Conservation (phyloP, 1,140 invertebrate species). For the Bactericera cockerelli region DNA sequence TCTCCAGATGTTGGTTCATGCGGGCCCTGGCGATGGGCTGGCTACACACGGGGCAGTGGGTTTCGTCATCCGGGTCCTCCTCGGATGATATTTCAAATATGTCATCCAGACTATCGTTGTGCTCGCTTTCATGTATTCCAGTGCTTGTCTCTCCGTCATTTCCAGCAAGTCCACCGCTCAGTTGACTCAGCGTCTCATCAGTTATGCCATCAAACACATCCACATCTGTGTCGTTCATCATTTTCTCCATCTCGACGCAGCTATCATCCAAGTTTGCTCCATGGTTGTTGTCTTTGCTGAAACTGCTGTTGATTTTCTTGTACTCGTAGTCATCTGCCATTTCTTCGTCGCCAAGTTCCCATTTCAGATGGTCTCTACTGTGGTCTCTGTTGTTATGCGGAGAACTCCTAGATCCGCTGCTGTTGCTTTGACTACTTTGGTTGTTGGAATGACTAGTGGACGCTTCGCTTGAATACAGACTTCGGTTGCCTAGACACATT, state of each 20-base stretch:
- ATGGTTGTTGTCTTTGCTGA: background rate
- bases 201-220: conserved; percentile 25
- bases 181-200: conserved; percentile 27
- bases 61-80: conserved; percentile 22
- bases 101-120: background rate
- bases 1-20: conserved; percentile 32
- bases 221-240: conserved; percentile 23
- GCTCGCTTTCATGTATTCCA: background rate
- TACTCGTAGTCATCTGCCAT: conserved; percentile 8
- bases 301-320: background rate
- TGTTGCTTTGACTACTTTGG: too few species aligned
- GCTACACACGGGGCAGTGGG: conserved; percentile 38
- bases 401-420: background rate
- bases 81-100: conserved; percentile 21
- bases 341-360: conserved; percentile 10
- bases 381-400: background rate
- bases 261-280: conserved; percentile 18
- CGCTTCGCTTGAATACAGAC: too few species aligned
- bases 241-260: conserved; percentile 25
- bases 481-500: too few species aligned
- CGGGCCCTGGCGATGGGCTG: conserved; percentile 25
- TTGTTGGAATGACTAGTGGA: too few species aligned
- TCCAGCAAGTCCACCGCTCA: too few species aligned
- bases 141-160: background rate
- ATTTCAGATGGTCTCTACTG: conserved; percentile 12